phyloP scores from a whole-genome alignment of 1,140 invertebrate genomes.

The Ditylenchus dipsaci region DNA sequence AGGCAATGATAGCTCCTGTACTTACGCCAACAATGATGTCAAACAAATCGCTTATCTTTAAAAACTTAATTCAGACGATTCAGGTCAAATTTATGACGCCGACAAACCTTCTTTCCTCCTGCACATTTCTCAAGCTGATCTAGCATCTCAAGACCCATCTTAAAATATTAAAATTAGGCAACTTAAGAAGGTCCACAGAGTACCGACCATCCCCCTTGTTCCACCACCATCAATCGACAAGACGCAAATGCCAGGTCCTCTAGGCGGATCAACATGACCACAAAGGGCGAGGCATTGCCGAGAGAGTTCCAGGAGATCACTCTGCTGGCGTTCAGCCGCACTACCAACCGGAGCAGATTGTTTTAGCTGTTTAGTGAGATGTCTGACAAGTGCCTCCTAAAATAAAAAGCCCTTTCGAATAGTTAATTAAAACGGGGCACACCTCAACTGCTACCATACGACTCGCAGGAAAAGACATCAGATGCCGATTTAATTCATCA shows the following conservation, averaged over 20 bases:
- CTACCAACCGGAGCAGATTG: not conserved
- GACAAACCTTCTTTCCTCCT: constrained; percentile 59
- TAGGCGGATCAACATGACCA: constrained; percentile 70
- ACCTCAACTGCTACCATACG: constrained; percentile 35
- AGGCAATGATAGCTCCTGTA: constrained; percentile 67
- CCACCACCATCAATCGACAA: constrained; percentile 85
- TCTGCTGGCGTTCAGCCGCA: not conserved
- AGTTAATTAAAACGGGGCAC: not conserved
- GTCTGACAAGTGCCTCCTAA: not conserved
- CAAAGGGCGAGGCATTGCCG: constrained; percentile 66
- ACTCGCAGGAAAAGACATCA: constrained; percentile 45
- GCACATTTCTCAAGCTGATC: constrained; percentile 41
- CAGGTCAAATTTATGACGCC: not conserved
- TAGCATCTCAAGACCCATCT: constrained; percentile 51
- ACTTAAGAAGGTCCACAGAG: not conserved
- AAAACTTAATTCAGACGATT: not conserved
- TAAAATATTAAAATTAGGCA: not conserved
- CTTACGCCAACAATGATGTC: constrained; percentile 87
- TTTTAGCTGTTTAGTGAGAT: not conserved
- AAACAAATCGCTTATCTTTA: constrained; percentile 64
- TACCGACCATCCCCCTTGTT: constrained; percentile 60
- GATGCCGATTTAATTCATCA: constrained; percentile 40
- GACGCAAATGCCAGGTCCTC: constrained; percentile 72
- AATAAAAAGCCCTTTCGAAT: not conserved
- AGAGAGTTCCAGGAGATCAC: constrained; percentile 10